Conservation (phyloP, 2,797 vertebrate species). For the Sylvilagus floridanus region DNA sequence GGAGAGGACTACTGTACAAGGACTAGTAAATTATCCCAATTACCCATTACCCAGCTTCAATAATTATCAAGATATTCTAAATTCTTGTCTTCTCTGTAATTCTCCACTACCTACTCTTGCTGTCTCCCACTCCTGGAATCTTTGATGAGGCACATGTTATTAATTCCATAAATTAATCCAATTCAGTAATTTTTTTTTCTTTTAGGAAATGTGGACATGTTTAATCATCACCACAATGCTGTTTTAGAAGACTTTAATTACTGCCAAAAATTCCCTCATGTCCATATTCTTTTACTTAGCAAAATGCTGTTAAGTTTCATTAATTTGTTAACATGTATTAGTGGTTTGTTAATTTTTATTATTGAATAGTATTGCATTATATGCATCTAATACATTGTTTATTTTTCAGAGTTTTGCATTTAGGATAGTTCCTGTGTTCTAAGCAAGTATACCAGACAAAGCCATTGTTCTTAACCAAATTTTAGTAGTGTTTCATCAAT, state of each 20-base stretch:
- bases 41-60: not conserved
- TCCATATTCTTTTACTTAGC: conserved; percentile 29
- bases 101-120: not conserved
- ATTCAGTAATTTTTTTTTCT: not conserved
- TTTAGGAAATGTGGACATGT: not conserved
- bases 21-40: not conserved
- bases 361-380: not conserved
- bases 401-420: too few relatives aligned
- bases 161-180: not conserved
- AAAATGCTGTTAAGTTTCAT: not conserved
- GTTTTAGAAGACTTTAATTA: not conserved
- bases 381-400: not conserved
- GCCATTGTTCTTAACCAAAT: not conserved
- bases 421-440: too few relatives aligned
- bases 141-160: not conserved
- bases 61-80: not conserved
- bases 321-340: not conserved
- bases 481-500: not conserved
- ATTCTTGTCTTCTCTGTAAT: not conserved
- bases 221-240: not conserved
- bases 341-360: conserved; percentile 33
- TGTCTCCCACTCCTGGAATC: not conserved
- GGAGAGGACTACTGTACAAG: not conserved
- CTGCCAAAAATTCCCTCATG: not conserved
- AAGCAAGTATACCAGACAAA: not conserved